Conservation (phyloP, 2,113 vertebrate species). For the Catharus fuscescens region DNA sequence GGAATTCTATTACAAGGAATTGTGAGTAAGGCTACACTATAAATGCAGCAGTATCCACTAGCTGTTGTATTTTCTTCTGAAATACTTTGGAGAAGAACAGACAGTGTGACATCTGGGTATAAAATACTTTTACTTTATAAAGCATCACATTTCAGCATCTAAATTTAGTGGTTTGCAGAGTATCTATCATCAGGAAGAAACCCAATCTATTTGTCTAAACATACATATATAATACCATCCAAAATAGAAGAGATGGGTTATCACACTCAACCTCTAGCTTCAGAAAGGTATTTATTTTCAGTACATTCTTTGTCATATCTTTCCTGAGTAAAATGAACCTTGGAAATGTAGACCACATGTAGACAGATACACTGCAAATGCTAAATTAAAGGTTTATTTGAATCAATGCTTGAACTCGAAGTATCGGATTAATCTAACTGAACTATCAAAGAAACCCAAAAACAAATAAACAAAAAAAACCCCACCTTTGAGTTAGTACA, state of each 20-base stretch:
- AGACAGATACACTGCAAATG: neutral
- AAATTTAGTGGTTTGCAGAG: neutral
- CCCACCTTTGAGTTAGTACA: neutral
- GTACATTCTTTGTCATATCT: neutral
- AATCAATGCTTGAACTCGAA: neutral
- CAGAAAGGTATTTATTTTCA: neutral
- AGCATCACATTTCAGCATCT: neutral
- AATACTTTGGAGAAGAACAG: neutral
- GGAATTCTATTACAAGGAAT: neutral
- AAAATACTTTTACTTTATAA: neutral
- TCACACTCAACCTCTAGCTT: neutral
- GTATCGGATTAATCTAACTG: neutral
- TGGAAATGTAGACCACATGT: neutral
- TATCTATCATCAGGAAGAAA: neutral
- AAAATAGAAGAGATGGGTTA: neutral
- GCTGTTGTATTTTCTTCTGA: neutral
- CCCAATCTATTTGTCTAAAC: neutral
- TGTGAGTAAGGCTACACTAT: neutral
- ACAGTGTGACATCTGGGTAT: neutral
- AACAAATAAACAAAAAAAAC: neutral
- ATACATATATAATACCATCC: neutral
- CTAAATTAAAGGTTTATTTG: accelerated
- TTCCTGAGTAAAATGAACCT: neutral
- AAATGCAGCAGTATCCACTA: neutral
- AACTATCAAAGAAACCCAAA: neutral